Base-by-base conservation (phyloP, 2,113 vertebrate genomes). In the Zeus faber region DNA sequence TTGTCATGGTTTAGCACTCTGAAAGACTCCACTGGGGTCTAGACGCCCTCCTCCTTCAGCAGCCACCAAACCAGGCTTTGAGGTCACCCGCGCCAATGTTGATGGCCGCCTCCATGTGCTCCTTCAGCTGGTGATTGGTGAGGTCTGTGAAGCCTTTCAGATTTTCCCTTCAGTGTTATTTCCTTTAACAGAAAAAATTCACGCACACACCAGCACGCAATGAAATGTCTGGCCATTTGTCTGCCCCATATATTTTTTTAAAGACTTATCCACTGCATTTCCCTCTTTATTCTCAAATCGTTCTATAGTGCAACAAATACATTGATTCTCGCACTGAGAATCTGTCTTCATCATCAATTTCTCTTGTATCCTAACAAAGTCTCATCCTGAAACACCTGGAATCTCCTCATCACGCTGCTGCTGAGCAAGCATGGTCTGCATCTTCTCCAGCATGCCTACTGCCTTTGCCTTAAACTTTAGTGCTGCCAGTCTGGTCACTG, bases 361-460 rank as follows among this genome's bases (percentile, higher is more conserved):
- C 25, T 25, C 17, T 44, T 23, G 35, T 6, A 61, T 31, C 35
- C 31, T 49, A 41, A 49, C 16, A 21, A 29, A 41, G 29, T 35
- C 45, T 41, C 8, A 40, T 49, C 46, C 33, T 59, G 49, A 49
- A 39, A 55, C 35, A 67, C 57, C 49, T 54, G 31, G 21, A 53
- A 67, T 55, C 24, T 61, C 18, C 56, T 60, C 58, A 61, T 56
- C 46, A 37, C 14, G 45, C 14, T 39, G 21, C n/a, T 50, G 65
- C 67, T 70, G 59, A 70, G 54, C 59, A 48, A 63, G 17, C 21
- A 37, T 18, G 3, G 60, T 54, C 54, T 63, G 24, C 54, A 63
- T 58, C 48, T 58, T 70, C 54, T 64, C 49, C 16, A 58, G 33
- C 54, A 63, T 26, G 49, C 59, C 48, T 22, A 40, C 54, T 59